Percentiles rank a stretch among this genome's conserved stretches.
phyloP scores from a whole-genome alignment of 2,888 invertebrate species.

The Andrena marginata region DNA sequence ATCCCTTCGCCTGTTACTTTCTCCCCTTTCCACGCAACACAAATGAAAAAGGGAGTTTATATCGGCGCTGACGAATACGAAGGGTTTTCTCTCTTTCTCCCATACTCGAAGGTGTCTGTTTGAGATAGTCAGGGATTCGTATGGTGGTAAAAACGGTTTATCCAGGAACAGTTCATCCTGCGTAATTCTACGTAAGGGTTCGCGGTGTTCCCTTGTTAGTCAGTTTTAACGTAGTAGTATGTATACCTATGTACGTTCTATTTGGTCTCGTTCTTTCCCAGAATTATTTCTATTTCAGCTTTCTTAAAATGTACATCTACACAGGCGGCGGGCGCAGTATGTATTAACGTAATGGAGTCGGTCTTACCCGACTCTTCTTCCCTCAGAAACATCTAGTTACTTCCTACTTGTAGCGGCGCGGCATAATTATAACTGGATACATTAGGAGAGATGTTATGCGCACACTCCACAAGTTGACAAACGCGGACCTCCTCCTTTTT shows the following conservation, averaged over 20 bases:
- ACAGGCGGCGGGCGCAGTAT: neutral
- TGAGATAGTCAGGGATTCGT: slow-evolving; percentile 45
- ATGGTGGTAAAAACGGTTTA: slow-evolving; percentile 26
- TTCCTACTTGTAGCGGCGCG: neutral
- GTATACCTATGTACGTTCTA: too few species aligned
- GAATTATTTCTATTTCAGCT: too few species aligned
- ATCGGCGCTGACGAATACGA: slow-evolving; percentile 68
- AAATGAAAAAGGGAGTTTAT: slow-evolving; percentile 61
- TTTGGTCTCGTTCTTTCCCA: neutral
- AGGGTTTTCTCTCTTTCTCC: slow-evolving; percentile 6
- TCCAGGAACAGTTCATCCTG: slow-evolving; percentile 12
- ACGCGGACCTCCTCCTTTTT: slow-evolving; percentile 19
- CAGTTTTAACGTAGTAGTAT: too few species aligned
- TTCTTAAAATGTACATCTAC: too few species aligned
- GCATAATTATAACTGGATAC: slow-evolving; percentile 24
- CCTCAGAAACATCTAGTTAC: neutral
- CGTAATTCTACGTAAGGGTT: slow-evolving; percentile 5
- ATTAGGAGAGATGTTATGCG: slow-evolving; percentile 27
- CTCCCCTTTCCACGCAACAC: slow-evolving; percentile 18
- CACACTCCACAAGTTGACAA: slow-evolving; percentile 25
- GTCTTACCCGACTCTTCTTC: neutral
- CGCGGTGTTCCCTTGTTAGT: too few species aligned
- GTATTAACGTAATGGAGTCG: too few species aligned
- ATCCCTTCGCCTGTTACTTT: slow-evolving; percentile 27
- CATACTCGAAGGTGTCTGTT: slow-evolving; percentile 61